Base-by-base conservation (phyloP, 2,888 invertebrate genomes). In the Nephrotoma guestfalica region DNA sequence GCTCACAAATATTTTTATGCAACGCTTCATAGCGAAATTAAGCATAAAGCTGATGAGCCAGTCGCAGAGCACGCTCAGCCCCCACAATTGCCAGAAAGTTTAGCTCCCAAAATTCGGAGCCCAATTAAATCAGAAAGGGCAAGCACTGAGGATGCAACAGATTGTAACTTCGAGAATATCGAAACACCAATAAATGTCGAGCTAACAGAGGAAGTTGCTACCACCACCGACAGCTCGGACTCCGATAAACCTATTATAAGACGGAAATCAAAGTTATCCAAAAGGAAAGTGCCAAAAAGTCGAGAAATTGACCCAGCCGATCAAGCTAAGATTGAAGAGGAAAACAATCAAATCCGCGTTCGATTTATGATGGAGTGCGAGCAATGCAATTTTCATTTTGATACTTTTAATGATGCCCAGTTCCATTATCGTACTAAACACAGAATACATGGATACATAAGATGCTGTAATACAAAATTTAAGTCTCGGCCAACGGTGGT, bases 401-500 rank as follows among this genome's bases (percentile, higher is more conserved):
- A 84, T 15, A 84, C 84, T 7, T 41, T 84, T 13, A 41, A 6
- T 7, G 42, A 84, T 41, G 84, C 84, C 9, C 41, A 41, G 15
- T n/a, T 41, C 6, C 84, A 84, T 41, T 84, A 84, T 84, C 84
- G 84, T n/a, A 84, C 84, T 9, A 11, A 13, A n/a, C 84, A 84
- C 9, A 84, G 6, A 42, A 84, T 13, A 41, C 41, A 84, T 15
- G 84, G 84, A 4, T 84, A 84, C 9, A 6, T 84, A n/a, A n/a
- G 84, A 4, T 84, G 84, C 5, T 84, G 84, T 15, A 15, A 84
- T 84, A 84, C 41, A 7, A 84, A 84, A 42, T 84, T 84, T 84
- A 41, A 41, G 15, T 41, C 41, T 13, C 41, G 84, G 2, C 41
- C 84, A n/a, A 84, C 41, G 4, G 89, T 91, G 83, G 89, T 91